Base-by-base conservation (phyloP, 2,113 vertebrate genomes). In the Manacus vitellinus region DNA sequence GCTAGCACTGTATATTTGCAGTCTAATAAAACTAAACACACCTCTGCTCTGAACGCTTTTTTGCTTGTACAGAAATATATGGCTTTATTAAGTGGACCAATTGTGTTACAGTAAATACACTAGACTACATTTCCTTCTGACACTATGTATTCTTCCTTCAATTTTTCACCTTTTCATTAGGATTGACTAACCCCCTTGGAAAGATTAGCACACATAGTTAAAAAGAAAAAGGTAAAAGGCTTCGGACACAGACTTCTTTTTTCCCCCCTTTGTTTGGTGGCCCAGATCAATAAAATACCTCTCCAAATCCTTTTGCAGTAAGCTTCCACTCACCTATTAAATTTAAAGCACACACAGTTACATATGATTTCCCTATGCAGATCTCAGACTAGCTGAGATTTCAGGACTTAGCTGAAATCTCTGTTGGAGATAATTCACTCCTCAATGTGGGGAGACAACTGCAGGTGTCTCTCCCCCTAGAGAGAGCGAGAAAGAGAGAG, bases 341-440 rank as follows among this genome's bases (percentile, higher is more conserved):
- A 76, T 28, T n/a, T 22, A 56, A 85, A 93, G 12, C 7, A 33
- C 28, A 37, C 3, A 0, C 22, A 17, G 16, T 47, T 51, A 22
- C 30, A 22, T 43, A 4, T 3, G 30, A 6, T 18, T 79, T 76
- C 10, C 30, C 12, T 24, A 4, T 0, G 0, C 12, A 70, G 28
- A 65, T 33, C 9, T 59, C 19, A 39, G 47, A 46, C 12, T 35
- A 14, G 4, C 35, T 35, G 35, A 35, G 35, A 35, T 35, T 35
- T 35, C 35, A 35, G 62, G 39, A 46, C 7, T 37, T 31, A 56
- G 8, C 12, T 52, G 47, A 89, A 30, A 20, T 61, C 14, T 85
- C 31, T 56, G 9, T 2, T 58, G 51, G 37, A 71, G 43, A 44
- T 35, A 44, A 43, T 13, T 12, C 4, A 33, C 19, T 62, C 33